These are phyloP conservation scores for Callorhinus ursinus DNA, from an alignment of 2,113 vertebrate species.

Conservation along the genomic window DNA sequence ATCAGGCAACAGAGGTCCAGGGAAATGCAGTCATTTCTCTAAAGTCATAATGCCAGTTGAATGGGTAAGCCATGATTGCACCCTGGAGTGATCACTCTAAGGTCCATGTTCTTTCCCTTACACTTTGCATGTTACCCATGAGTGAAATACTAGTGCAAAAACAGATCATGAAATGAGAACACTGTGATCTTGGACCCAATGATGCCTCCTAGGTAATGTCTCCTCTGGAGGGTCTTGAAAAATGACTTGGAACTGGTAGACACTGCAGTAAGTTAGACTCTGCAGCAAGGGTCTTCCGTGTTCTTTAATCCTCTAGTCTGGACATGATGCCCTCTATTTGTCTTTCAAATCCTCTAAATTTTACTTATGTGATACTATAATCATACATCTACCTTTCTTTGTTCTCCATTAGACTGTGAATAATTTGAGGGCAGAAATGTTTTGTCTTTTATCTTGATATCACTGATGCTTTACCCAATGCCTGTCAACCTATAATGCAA, in stretches of 20 bases:
- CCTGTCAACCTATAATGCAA: background rate
- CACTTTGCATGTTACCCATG: background rate
- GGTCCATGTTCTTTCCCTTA: background rate
- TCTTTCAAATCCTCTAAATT: background rate
- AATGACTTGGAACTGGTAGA: background rate
- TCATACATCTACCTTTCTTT: background rate
- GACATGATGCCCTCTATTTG: background rate
- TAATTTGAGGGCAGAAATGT: slow-evolving; percentile 11
- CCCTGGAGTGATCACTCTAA: background rate
- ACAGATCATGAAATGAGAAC: background rate
- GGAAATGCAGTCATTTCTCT: background rate
- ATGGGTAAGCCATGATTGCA: background rate
- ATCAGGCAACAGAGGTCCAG: background rate
- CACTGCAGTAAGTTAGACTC: background rate
- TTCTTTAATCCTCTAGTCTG: background rate
- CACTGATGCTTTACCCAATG: background rate
- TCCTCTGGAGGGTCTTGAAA: background rate
- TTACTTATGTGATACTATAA: background rate
- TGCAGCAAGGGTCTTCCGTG: background rate
- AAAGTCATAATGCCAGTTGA: background rate
- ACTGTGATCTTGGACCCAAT: background rate
- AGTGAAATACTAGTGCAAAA: background rate
- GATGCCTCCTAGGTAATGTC: background rate
- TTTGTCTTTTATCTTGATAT: slow-evolving; percentile 13
- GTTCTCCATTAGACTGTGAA: background rate